Conservation (phyloP, 2,113 vertebrate species). For the Phalacrocorax aristotelis region DNA sequence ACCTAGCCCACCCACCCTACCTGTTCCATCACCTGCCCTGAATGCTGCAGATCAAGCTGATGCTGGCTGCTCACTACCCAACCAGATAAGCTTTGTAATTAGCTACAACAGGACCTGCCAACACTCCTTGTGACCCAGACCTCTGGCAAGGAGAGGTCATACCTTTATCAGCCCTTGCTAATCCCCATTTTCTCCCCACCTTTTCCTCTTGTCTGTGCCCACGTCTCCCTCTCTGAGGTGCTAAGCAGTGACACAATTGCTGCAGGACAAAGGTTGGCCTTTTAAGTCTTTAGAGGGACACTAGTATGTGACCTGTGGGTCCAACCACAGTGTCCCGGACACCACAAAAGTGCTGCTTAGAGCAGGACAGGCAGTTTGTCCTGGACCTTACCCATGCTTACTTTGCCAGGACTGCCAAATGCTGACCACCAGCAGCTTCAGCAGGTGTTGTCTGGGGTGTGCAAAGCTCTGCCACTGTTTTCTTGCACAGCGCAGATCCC, state of each 20-base stretch:
- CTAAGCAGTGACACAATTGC: neutral
- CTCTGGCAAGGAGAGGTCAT: neutral
- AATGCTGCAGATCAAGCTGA: neutral
- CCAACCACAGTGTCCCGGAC: neutral
- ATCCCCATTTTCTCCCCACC: neutral
- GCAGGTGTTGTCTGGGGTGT: fast-evolving
- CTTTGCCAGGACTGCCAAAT: neutral
- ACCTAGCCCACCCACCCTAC: neutral
- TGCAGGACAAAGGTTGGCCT: neutral
- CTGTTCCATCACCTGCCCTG: neutral
- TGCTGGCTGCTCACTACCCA: fast-evolving
- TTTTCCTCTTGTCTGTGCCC: neutral
- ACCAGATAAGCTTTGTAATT: neutral
- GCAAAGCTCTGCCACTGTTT: fast-evolving
- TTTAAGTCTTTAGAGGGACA: neutral
- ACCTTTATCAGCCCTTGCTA: neutral
- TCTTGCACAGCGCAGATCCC: neutral
- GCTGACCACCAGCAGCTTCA: neutral
- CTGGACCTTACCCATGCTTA: neutral
- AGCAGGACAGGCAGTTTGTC: neutral
- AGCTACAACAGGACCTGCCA: neutral
- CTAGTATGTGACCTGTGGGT: neutral
- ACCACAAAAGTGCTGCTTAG: fast-evolving
- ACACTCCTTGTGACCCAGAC: neutral
- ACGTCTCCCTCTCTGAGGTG: neutral